Base-by-base conservation (phyloP, 2,797 vertebrate species). In the Tenualosa ilisha region DNA sequence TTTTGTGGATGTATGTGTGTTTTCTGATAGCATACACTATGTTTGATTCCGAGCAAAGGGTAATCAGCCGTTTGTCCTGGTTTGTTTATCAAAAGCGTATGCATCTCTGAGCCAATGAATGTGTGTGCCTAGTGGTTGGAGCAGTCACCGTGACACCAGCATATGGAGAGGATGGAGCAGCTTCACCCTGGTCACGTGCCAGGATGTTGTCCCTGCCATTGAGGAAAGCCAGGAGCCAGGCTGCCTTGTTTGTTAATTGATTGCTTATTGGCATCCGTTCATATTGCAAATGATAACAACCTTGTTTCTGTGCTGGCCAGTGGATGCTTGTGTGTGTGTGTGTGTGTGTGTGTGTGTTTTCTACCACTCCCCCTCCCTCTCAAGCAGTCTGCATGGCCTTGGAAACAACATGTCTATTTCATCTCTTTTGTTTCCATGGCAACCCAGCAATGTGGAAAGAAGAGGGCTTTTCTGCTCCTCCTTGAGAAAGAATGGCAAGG, bases 381-480 rank as follows among this genome's bases (percentile, higher is more conserved):
- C 84, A 89, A 79, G 17, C 72, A 22, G 65, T 90, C 89, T 91
- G 85, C 83, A 87, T 92, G 91, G 93, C 90, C 89, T 82, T 92
- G 91, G 90, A 92, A 93, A 93, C 90, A 89, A 86, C 87, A 83
- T 92, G 93, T 94, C 89, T 90, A 91, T 93, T 93, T 89, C 88
- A 89, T 90, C 85, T 87, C 89, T 92, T 40, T 90, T 94, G 94
- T 95, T 96, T 94, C 95, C 91, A 95, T 94, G 93, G 93, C 90
- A 95, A 96, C 95, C 15, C 89, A 87, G 93, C 88, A 87, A 88
- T 50, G 88, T 83, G 84, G 90, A 89, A 89, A 92, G 85, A 81
- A 93, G 91, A 86, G 87, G 85, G 87, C 86, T 88, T 87, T 91
- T 92, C 89, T 90, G 89, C 72, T 91, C 89, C 87, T 92, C 89